phyloP scores from a whole-genome alignment of 2,888 invertebrate species.

The Agrypnus murinus region DNA sequence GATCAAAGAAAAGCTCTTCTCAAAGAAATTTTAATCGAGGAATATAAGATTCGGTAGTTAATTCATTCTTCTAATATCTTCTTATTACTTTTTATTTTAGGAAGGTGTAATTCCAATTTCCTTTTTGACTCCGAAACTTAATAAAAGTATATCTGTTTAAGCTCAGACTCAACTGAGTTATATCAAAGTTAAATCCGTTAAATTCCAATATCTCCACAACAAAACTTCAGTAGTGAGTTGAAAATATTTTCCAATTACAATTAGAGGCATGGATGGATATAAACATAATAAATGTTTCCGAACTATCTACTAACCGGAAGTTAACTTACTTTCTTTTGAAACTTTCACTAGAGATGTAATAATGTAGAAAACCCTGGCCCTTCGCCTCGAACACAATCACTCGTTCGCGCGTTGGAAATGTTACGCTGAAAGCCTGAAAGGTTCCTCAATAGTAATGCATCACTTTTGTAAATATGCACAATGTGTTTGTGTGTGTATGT shows the following conservation, averaged over 20 bases:
- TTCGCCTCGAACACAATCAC: conserved; percentile 4
- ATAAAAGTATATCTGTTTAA: no score
- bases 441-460: conserved; percentile 21
- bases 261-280: background rate
- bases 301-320: no score
- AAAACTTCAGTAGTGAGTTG: background rate
- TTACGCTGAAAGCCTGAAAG: conserved; percentile 1
- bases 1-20: no score
- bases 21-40: no score
- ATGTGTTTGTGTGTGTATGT: background rate
- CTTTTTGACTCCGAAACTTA: background rate
- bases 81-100: background rate
- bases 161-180: no score
- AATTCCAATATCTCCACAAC: background rate
- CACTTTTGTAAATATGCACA: conserved; percentile 7
- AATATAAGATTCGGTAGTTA: no score
- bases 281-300: conserved; percentile 10
- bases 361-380: conserved; percentile 11
- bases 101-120: conserved; percentile 5
- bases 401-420: background rate
- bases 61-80: no score
- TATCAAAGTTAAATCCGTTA: no score
- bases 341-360: background rate
- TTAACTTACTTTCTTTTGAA: no score
- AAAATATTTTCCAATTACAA: conserved; percentile 6